phyloP scores from a whole-genome alignment of 2,888 invertebrate genomes.

The Lochmaea capreae region DNA sequence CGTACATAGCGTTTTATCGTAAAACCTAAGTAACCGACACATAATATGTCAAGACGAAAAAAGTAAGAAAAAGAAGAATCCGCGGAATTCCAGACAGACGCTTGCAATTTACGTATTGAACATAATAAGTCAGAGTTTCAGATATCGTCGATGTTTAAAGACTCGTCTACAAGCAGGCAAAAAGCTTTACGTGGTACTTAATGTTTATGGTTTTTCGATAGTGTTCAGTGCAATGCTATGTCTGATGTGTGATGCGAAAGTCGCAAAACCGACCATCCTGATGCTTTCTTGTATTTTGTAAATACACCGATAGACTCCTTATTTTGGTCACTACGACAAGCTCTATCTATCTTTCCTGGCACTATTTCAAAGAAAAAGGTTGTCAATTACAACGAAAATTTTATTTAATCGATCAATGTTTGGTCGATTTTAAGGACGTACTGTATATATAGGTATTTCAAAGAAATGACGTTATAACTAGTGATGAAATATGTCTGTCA shows the following conservation, averaged over 20 bases:
- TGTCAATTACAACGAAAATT: no score
- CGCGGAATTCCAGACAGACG: slow-evolving; percentile 45
- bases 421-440: neutral
- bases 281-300: slow-evolving; percentile 4
- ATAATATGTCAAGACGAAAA: slow-evolving; percentile 32
- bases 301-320: no score
- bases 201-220: slow-evolving; percentile 56
- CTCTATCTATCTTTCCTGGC: no score
- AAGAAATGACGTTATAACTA: neutral
- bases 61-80: slow-evolving; percentile 40
- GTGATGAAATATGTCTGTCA: slow-evolving; percentile 19
- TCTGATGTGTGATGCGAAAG: slow-evolving; percentile 46
- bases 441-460: neutral
- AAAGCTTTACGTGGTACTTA: slow-evolving; percentile 60
- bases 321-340: no score
- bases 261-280: slow-evolving; percentile 14
- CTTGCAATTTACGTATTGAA: slow-evolving; percentile 51
- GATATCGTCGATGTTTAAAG: slow-evolving; percentile 49
- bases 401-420: no score
- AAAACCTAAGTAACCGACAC: slow-evolving; percentile 34
- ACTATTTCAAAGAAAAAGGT: no score
- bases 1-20: slow-evolving; percentile 32
- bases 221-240: slow-evolving; percentile 53
- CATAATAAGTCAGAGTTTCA: slow-evolving; percentile 52
- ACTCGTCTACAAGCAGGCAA: slow-evolving; percentile 54